Evolutionary conservation across 2,888 invertebrate species (phyloP).

Genomic region (Rotaria magnacalcarata): DNA sequence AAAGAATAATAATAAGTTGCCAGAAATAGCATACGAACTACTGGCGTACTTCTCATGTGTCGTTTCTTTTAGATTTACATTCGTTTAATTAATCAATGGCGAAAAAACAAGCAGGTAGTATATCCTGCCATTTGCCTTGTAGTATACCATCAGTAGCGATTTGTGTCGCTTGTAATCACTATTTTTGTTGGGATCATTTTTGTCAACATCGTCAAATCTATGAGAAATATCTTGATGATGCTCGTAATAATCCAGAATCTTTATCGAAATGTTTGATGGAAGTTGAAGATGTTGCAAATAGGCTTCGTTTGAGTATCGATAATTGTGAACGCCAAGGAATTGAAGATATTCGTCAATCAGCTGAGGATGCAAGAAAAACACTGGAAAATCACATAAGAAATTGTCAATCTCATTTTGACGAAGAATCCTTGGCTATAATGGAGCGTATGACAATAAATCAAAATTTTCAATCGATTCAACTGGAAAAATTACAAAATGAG

Average conservation of each 20-base stretch:
- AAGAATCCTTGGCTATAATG: background rate
- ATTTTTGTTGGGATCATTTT: conserved; percentile 1
- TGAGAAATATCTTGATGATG: background rate
- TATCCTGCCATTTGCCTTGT: background rate
- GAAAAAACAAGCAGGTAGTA: too few species aligned
- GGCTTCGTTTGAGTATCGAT: background rate
- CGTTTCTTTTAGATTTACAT: too few species aligned
- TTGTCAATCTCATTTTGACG: background rate
- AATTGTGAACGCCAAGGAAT: background rate
- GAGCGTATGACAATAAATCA: background rate
- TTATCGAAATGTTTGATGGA: too few species aligned
- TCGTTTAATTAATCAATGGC: too few species aligned
- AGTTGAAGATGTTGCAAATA: too few species aligned
- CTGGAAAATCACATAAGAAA: background rate
- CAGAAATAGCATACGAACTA: too few species aligned
- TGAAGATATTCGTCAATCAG: background rate
- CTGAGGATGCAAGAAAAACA: too few species aligned
- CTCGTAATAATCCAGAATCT: too few species aligned
- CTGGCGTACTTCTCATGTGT: too few species aligned
- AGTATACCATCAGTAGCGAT: background rate
- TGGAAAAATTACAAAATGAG: background rate
- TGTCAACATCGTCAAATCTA: background rate
- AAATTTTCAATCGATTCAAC: background rate
- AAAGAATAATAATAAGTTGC: too few species aligned
- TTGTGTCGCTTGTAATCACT: background rate